Evolutionary conservation across 2,797 vertebrate species (phyloP).

Genomic region (Cryptoblepharus egeriae): DNA sequence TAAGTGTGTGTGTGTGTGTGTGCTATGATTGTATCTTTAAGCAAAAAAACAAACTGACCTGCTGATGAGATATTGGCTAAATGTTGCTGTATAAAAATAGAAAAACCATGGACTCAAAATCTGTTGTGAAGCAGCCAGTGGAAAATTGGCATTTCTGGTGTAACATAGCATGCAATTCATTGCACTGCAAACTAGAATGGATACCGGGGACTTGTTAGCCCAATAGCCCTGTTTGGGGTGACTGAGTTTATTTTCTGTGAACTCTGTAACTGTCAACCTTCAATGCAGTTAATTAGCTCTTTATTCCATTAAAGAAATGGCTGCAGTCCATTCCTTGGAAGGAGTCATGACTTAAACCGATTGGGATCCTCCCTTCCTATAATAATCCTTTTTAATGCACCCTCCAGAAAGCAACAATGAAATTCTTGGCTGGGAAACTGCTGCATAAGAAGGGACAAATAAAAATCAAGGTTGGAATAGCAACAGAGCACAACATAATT

Average conservation of each 20-base stretch:
- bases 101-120: constrained; percentile 49
- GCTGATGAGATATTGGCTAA: constrained; percentile 64
- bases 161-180: constrained; percentile 38
- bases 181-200: constrained; percentile 44
- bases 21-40: constrained; percentile 51
- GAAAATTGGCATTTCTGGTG: constrained; percentile 64
- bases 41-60: constrained; percentile 51
- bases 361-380: constrained; percentile 18
- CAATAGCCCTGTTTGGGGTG: neutral
- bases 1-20: neutral
- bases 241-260: constrained; percentile 24
- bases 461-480: neutral
- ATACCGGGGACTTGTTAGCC: constrained; percentile 7
- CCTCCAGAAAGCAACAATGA: constrained; percentile 42
- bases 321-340: neutral
- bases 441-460: neutral
- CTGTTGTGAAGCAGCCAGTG: constrained; percentile 35
- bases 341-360: neutral
- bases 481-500: neutral
- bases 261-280: constrained; percentile 22
- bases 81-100: constrained; percentile 66
- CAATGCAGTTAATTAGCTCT: constrained; percentile 22
- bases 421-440: neutral
- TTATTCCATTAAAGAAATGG: constrained; percentile 6
- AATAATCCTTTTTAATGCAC: constrained; percentile 28